Evolutionary conservation across 2,888 invertebrate genomes (phyloP).

Genomic region (Ophion obscuratus): DNA sequence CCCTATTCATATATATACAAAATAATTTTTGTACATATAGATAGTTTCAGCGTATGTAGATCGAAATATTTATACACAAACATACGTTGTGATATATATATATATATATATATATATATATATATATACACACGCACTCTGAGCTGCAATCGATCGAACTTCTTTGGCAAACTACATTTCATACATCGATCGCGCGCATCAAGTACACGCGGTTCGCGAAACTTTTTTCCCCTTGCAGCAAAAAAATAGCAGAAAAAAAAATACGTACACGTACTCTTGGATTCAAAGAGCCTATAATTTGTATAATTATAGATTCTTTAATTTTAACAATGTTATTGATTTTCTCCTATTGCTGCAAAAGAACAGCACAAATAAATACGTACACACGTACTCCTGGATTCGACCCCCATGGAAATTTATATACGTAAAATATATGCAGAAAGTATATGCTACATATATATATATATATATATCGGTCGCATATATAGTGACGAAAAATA

Average conservation of each 20-base stretch:
- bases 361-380: no score
- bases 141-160: slow-evolving; percentile 8
- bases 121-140: background rate
- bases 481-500: no score
- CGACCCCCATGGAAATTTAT: no score
- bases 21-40: no score
- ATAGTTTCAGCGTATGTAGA: slow-evolving; percentile 2
- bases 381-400: no score
- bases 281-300: background rate
- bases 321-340: background rate
- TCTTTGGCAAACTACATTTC: slow-evolving; percentile 27
- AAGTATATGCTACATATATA: no score
- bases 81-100: background rate
- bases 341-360: no score
- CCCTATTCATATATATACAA: no score
- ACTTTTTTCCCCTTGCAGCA: background rate
- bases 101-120: background rate
- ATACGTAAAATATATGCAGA: no score
- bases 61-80: background rate
- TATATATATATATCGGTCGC: no score
- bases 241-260: no score
- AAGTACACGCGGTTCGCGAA: no score
- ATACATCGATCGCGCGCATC: slow-evolving; percentile 3
- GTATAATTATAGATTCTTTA: background rate
- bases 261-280: background rate